Conservation (phyloP, 2,888 invertebrate genomes). For the Platycnemis pennipes region DNA sequence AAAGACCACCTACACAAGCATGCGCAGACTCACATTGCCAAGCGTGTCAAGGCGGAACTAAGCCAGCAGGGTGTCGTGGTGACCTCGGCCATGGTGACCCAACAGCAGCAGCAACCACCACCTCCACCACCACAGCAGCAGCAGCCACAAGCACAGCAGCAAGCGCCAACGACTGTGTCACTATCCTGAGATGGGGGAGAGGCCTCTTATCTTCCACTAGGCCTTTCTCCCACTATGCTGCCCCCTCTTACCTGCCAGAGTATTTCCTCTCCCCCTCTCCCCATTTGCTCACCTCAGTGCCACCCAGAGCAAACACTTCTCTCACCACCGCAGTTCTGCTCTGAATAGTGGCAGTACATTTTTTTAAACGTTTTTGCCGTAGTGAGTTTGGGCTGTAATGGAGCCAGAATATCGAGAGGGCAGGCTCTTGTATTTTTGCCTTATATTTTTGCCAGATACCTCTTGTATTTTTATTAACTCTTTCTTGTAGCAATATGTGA, state of each 20-base stretch:
- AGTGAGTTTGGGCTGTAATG: neutral
- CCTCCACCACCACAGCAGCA: slow-evolving; percentile 24
- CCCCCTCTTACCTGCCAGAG: neutral
- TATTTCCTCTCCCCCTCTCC: neutral
- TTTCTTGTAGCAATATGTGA: neutral
- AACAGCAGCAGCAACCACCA: slow-evolving; percentile 7
- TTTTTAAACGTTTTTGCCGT: neutral
- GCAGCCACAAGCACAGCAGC: neutral
- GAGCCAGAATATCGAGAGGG: neutral
- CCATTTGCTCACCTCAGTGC: neutral
- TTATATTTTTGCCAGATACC: slow-evolving; percentile 18
- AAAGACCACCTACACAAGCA: slow-evolving; percentile 81
- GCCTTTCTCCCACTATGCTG: slow-evolving; percentile 48
- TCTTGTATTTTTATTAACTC: neutral
- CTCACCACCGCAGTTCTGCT: neutral
- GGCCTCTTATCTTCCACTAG: slow-evolving; percentile 16
- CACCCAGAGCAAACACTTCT: neutral
- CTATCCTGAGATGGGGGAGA: slow-evolving; percentile 55
- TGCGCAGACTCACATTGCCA: slow-evolving; percentile 77
- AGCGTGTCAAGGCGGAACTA: slow-evolving; percentile 66
- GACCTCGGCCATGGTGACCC: slow-evolving; percentile 4
- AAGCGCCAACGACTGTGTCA: slow-evolving; percentile 2
- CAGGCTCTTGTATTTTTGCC: neutral
- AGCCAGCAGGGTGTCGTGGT: slow-evolving; percentile 62
- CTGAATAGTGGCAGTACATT: slow-evolving; percentile 10